Evolutionary conservation across 2,113 vertebrate species (phyloP).

Genomic region (Ictalurus punctatus): DNA sequence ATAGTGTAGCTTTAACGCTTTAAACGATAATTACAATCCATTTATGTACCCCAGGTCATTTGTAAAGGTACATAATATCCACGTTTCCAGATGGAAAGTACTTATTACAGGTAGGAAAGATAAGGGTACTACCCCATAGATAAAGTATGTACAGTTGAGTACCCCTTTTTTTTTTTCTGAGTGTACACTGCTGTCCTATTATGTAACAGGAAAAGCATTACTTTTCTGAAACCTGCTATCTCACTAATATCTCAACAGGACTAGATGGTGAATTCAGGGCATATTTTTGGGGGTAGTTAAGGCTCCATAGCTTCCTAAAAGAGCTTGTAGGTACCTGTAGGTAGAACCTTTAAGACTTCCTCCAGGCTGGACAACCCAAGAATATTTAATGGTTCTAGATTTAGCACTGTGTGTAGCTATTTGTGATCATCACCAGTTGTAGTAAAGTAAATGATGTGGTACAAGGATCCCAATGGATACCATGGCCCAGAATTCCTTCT

Average conservation of each 20-base stretch:
- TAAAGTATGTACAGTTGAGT: background rate
- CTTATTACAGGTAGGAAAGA: background rate
- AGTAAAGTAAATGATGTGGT: background rate
- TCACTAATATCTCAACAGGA: background rate
- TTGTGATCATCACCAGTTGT: background rate
- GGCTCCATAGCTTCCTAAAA: background rate
- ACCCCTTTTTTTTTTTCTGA: background rate
- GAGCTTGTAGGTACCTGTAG: background rate
- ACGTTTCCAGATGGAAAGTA: background rate
- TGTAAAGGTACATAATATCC: background rate
- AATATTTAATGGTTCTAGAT: background rate
- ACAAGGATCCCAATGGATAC: background rate
- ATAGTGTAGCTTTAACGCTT: background rate
- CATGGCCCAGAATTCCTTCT: background rate
- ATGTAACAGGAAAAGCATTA: background rate
- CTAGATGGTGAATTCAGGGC: background rate
- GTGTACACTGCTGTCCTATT: background rate
- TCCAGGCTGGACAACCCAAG: background rate
- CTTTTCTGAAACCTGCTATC: background rate
- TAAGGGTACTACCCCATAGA: background rate
- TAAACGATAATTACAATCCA: background rate
- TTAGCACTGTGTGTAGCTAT: background rate
- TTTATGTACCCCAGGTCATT: background rate
- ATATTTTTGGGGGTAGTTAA: background rate
- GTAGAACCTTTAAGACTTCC: background rate